A percentile compares a stretch with the other conserved stretches of the same genome.
Evolutionary conservation across 2,888 invertebrate genomes (phyloP).

Genomic region (Epistrophella euchroma): DNA sequence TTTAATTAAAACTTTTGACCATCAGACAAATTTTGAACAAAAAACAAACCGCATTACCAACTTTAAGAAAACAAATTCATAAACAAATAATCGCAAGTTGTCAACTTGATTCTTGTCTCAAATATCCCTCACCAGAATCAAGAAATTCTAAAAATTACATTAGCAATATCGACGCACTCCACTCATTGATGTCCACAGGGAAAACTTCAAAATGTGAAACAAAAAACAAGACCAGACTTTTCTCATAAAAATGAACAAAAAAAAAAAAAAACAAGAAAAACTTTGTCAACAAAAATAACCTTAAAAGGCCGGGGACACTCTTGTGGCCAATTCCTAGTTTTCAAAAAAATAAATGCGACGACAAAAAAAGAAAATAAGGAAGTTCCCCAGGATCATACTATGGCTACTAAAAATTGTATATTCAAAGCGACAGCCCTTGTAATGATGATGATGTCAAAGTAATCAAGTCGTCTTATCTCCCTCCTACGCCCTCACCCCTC

Average conservation of each 20-base stretch:
- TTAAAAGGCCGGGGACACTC: neutral
- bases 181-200: slow-evolving; percentile 2
- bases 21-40: neutral
- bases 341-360: neutral
- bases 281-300: slow-evolving; percentile 7
- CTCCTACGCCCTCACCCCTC: neutral
- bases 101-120: slow-evolving; percentile 42
- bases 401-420: slow-evolving; percentile 55
- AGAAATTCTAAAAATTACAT: slow-evolving; percentile 7
- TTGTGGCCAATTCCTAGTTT: slow-evolving; percentile 4
- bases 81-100: slow-evolving; percentile 59
- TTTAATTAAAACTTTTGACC: slow-evolving; percentile 10
- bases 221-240: slow-evolving; percentile 17
- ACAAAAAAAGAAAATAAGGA: neutral
- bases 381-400: slow-evolving; percentile 4
- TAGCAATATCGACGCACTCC: neutral
- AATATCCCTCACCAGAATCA: neutral
- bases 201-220: slow-evolving; percentile 1
- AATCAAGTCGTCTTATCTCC: slow-evolving; percentile 64
- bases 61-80: slow-evolving; percentile 24
- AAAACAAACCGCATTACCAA: slow-evolving; percentile 1
- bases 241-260: slow-evolving; percentile 11
- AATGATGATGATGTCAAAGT: slow-evolving; percentile 71
- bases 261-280: slow-evolving; percentile 18
- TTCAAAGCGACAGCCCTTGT: slow-evolving; percentile 55